A percentile compares a stretch with the other conserved stretches of the same genome.
Conservation (phyloP, 92 coral and sea anemone species). For the Epizoanthus stellaris region DNA sequence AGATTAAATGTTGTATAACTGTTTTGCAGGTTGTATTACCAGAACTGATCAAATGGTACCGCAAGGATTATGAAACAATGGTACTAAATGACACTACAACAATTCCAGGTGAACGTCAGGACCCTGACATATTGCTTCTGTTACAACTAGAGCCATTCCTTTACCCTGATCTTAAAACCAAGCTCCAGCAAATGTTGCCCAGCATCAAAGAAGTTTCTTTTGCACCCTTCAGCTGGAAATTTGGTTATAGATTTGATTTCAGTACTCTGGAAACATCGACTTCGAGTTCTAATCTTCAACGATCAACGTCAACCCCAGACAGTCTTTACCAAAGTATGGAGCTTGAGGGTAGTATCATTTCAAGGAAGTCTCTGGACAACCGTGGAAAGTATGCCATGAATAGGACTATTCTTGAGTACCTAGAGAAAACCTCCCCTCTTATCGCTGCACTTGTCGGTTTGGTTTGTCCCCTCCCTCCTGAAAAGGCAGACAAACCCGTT, state of each 20-base stretch:
- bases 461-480: conserved; percentile 64
- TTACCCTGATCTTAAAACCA: conserved; percentile 59
- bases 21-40: conserved; percentile 76
- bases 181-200: conserved; percentile 73
- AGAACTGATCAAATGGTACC: conserved; percentile 86
- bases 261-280: conserved; percentile 62
- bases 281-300: conserved; percentile 68
- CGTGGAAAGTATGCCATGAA: conserved; percentile 80
- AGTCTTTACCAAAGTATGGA: conserved; percentile 74
- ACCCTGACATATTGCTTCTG: conserved; percentile 69
- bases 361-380: conserved; percentile 50
- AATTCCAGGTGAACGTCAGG: conserved; percentile 18
- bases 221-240: conserved; percentile 86
- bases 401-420: conserved; percentile 72
- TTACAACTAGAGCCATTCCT: conserved; percentile 85
- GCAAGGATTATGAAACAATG: conserved; percentile 73
- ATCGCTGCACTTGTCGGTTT: conserved; percentile 85
- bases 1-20: not conserved
- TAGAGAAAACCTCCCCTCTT: conserved; percentile 80
- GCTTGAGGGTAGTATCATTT: conserved; percentile 53
- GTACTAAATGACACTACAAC: conserved; percentile 38
- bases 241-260: conserved; percentile 85
- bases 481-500: conserved; percentile 1
- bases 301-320: conserved; percentile 78
- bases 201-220: conserved; percentile 70